Conservation (phyloP, 1,140 invertebrate species). For the Amphibalanus amphitrite region DNA sequence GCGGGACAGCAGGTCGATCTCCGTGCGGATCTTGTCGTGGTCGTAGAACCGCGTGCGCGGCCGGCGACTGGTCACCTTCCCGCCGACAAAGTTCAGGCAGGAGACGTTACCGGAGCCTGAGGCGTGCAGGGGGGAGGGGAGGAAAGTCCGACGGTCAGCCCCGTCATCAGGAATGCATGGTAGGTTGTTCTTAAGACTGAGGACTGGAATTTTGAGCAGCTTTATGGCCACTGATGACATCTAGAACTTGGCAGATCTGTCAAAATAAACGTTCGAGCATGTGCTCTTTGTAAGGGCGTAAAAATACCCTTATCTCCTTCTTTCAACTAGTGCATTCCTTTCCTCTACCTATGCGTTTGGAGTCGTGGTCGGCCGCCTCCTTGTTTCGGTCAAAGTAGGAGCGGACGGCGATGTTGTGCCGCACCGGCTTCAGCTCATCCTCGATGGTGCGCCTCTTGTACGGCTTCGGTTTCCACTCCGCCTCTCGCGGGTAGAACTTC, state of each 20-base stretch:
- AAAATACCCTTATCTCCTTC: no score
- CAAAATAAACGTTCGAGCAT: no score
- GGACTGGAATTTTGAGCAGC: no score
- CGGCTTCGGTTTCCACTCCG: background rate
- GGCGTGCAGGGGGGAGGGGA: no score
- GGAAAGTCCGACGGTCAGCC: no score
- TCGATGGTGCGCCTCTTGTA: background rate
- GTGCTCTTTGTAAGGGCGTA: no score
- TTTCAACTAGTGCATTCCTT: no score
- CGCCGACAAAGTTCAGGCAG: background rate
- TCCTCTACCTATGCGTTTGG: background rate
- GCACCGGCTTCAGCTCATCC: background rate
- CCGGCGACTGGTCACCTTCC: background rate
- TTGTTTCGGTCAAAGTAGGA: background rate
- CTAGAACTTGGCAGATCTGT: no score
- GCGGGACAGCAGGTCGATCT: background rate
- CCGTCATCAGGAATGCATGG: no score
- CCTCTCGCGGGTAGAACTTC: background rate
- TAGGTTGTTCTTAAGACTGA: no score
- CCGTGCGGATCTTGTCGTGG: background rate
- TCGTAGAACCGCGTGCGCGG: background rate
- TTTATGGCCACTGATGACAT: no score
- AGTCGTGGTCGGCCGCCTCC: background rate
- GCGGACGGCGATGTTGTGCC: background rate
- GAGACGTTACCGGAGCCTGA: background rate